Conservation (phyloP, 2,888 invertebrate species). For the Balanococcus diminutus region DNA sequence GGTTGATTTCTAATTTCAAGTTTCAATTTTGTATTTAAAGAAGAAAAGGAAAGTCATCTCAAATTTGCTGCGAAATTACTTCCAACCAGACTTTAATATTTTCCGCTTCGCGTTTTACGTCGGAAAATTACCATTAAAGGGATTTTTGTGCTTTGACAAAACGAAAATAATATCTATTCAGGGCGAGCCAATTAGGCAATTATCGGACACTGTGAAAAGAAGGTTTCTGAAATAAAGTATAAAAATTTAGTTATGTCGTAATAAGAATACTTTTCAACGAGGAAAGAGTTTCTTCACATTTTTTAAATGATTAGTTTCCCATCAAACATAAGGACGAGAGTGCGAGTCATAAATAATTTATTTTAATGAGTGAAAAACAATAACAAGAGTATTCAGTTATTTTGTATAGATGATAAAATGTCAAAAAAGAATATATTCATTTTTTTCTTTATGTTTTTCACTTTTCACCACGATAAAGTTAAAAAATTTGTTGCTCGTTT, state of each 20-base stretch:
- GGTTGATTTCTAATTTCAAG: too few relatives aligned
- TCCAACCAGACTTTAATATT: too few relatives aligned
- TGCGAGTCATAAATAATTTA: background rate
- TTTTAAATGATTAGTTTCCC: conserved; percentile 12
- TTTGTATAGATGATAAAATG: background rate
- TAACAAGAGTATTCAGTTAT: conserved; percentile 7
- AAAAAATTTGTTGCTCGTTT: background rate
- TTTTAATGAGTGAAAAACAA: background rate
- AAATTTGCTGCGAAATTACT: too few relatives aligned
- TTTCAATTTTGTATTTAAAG: too few relatives aligned
- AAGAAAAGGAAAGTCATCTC: too few relatives aligned
- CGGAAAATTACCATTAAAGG: background rate
- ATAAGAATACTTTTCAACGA: background rate
- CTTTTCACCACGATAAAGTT: background rate
- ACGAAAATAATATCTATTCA: background rate
- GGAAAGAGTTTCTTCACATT: background rate
- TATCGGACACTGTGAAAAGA: background rate
- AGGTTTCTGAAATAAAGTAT: background rate
- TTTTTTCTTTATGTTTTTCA: background rate
- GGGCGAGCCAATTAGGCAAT: background rate
- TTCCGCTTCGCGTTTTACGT: too few relatives aligned
- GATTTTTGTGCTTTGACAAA: background rate
- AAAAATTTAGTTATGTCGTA: background rate
- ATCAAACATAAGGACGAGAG: background rate
- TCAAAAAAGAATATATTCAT: background rate